Base-by-base conservation (phyloP, 2,797 vertebrate genomes). In the Agapornis canus region DNA sequence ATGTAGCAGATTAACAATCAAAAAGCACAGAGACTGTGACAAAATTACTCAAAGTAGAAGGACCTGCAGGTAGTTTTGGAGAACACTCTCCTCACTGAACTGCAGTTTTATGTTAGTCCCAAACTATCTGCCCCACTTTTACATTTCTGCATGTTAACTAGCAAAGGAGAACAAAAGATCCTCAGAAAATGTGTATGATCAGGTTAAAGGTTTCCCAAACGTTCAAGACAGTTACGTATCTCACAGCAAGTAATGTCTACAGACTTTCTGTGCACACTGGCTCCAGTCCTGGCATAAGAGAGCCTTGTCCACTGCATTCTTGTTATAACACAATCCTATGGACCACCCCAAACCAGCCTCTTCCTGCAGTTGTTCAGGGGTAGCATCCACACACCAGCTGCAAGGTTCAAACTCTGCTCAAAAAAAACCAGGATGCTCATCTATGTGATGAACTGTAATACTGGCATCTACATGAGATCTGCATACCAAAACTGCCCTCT, bases 231-330 rank as follows among this genome's bases (percentile, higher is more conserved):
- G 23, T 23, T 40, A 37, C 1, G 0, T 49, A 35, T 61, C 35
- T 81, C n/a, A 35, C 29, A n/a, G 47, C 26, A 52, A 86, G 21
- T 43, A 63, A 42, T 5, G 0, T 47, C 66, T 5, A 68, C 15
- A 31, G 54, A 57, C 37, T 27, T 48, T 9, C 47, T 39, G 42
- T 45, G 52, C 21, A 51, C n/a, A 8, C 12, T 43, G 9, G n/a
- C 59, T 60, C 47, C 43, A 29, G n/a, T 54, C 11, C 47, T 4
- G 1, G 29, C 15, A 40, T 6, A 56, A 0, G 1, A 40, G 3
- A 71, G 42, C 37, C n/a, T 61, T 71, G 51, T 59, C 35, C 5
- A 9, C n/a, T 14, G 49, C 14, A 4, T 54, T 48, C 39, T 22
- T 52, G 10, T 47, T 16, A 59, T 31, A 57, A 57, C 15, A n/a